Base-by-base conservation (phyloP, 2,797 vertebrate genomes). In the Acanthopagrus latus region DNA sequence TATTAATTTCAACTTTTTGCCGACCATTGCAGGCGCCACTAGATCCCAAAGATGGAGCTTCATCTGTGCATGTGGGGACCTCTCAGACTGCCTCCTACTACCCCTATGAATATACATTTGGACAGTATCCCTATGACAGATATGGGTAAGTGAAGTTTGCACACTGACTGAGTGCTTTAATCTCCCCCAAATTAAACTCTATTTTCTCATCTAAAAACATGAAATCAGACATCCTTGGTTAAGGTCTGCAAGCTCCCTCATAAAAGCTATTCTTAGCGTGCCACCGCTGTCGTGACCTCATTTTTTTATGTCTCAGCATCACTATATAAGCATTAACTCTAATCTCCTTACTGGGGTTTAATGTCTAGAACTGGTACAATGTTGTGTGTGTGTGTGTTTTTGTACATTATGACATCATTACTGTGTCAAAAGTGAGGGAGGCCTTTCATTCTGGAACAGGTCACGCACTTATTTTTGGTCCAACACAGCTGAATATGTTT, bases 111-210 rank as follows among this genome's bases (percentile, higher is more conserved):
- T 96, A 97, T 17, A 93, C 96, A 10, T 95, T 98, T 91, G 96
- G 97, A 92, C 97, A 97, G 89, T 98, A 97, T 90, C 94, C 97
- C 1, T 98, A 98, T 71, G 97, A 98, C 94, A 97, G 97, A 97
- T 98, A 96, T 92, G 96, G 93, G 93, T 95, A 92, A 87, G 92
- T 81, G 20, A 25, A 51, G 47, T 60, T 20, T 14, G 5, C 13
- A 18, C 33, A 12, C 4, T 41, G 7, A 12, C 25, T 7, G 2
- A 27, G 7, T 14, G 21, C 23, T 51, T 73, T 50, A 27, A 52
- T 57, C 60, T 0, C 6, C 4, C 12, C 58, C 64, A 50, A 64
- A 51, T 52, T 16, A 62, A 60, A 52, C n/a, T 18, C 5, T 50
- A 46, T 44, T 25, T 18, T 21, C 14, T 57, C 55, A 14, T 21